phyloP scores from a whole-genome alignment of 2,797 vertebrate species.

The Esox masquinongy region DNA sequence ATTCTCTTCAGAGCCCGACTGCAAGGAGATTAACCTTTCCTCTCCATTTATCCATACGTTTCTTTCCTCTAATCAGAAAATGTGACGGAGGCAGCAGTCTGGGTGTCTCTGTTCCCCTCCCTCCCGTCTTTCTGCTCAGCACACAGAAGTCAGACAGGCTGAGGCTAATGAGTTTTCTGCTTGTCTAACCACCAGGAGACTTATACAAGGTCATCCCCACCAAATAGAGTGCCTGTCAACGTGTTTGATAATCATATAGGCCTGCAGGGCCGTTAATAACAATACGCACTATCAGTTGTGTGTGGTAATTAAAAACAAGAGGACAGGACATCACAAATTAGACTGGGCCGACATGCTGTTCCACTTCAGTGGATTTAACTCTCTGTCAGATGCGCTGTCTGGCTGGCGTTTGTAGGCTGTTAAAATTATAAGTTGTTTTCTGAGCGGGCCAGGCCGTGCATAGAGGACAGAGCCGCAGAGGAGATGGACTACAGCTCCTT shows the following conservation, averaged over 20 bases:
- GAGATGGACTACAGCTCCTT: background rate
- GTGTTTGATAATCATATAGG: slow-evolving; percentile 70
- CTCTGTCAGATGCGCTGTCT: slow-evolving; percentile 47
- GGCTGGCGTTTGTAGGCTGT: slow-evolving; percentile 41
- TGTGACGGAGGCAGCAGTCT: slow-evolving; percentile 60
- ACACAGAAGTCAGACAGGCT: slow-evolving; percentile 46
- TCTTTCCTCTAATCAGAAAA: slow-evolving; percentile 64
- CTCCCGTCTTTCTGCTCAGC: slow-evolving; percentile 42
- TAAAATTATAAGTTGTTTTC: slow-evolving; percentile 48
- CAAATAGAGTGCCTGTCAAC: slow-evolving; percentile 62
- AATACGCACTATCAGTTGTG: slow-evolving; percentile 61
- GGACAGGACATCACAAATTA: slow-evolving; percentile 45
- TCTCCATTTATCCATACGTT: slow-evolving; percentile 49
- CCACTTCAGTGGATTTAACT: slow-evolving; percentile 56
- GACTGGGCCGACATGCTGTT: slow-evolving; percentile 60
- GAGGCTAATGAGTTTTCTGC: slow-evolving; percentile 49
- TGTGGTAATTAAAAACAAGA: slow-evolving; percentile 73
- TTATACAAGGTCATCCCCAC: slow-evolving; percentile 66
- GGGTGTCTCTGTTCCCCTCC: slow-evolving; percentile 20
- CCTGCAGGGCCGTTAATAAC: slow-evolving; percentile 60
- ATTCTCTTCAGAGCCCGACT: slow-evolving; percentile 33
- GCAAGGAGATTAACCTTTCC: slow-evolving; percentile 36
- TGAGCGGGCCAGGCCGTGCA: slow-evolving; percentile 45
- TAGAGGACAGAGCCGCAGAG: background rate
- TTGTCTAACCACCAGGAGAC: slow-evolving; percentile 59